phyloP scores from a whole-genome alignment of 2,113 vertebrate genomes.

The Xiphorhynchus elegans region DNA sequence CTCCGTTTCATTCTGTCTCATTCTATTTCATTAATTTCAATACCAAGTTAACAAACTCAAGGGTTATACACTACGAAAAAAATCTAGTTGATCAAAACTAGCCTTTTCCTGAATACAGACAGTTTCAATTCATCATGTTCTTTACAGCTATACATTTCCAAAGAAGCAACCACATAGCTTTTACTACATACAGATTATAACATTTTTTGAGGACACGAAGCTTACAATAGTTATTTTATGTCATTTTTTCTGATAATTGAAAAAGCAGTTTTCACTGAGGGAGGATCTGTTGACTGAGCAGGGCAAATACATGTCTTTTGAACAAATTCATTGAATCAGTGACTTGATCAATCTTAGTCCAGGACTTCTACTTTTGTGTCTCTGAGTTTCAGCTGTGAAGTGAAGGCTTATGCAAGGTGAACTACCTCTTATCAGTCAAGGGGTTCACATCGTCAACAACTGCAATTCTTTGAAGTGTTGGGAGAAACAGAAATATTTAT shows the following conservation, averaged over 20 bases:
- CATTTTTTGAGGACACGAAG: neutral
- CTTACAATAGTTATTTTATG: neutral
- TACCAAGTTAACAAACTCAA: neutral
- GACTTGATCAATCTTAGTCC: neutral
- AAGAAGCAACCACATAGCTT: neutral
- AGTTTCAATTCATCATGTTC: neutral
- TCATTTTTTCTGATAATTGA: neutral
- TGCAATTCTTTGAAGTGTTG: neutral
- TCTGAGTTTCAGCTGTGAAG: neutral
- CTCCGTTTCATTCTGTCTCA: neutral
- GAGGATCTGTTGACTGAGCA: neutral
- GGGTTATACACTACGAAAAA: neutral
- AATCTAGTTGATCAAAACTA: neutral
- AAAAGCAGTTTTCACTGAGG: neutral
- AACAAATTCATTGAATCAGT: neutral
- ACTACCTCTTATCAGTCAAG: slow-evolving; percentile 11
- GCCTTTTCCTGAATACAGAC: neutral
- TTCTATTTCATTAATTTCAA: neutral
- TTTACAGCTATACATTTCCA: neutral
- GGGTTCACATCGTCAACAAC: neutral
- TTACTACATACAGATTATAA: neutral
- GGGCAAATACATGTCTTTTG: neutral
- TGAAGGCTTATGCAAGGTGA: neutral
- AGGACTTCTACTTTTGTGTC: neutral
- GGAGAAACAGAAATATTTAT: slow-evolving; percentile 39